Evolutionary conservation across 2,797 vertebrate genomes (phyloP).

Genomic region (Microchirus variegatus): DNA sequence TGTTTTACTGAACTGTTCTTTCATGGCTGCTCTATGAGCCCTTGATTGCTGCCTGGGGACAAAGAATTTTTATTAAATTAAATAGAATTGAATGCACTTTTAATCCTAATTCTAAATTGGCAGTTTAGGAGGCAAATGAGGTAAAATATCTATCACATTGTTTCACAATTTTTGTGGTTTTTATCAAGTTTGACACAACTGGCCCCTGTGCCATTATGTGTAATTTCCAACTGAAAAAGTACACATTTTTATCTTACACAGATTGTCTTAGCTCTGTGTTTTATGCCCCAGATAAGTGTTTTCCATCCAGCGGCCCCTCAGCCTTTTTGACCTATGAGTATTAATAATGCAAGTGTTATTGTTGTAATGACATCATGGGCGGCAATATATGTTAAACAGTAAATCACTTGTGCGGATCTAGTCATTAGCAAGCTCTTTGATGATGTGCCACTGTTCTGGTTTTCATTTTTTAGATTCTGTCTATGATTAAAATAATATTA

Average conservation of each 20-base stretch:
- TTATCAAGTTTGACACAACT: not conserved
- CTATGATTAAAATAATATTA: not conserved
- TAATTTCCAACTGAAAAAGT: no score
- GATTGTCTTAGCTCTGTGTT: constrained; percentile 62
- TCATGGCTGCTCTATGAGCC: not conserved
- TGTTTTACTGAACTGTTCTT: not conserved
- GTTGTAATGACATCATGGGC: constrained; percentile 44
- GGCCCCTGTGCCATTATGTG: no score
- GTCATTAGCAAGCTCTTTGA: constrained; percentile 10
- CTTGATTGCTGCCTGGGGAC: not conserved
- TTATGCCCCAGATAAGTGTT: constrained; percentile 54
- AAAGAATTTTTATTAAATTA: not conserved
- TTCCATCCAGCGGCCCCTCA: constrained; percentile 59
- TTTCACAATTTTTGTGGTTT: constrained; percentile 8
- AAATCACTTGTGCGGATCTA: constrained; percentile 14
- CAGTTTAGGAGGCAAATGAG: constrained; percentile 10
- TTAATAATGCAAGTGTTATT: constrained; percentile 49
- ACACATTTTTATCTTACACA: constrained; percentile 43
- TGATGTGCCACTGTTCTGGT: not conserved
- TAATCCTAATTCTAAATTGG: constrained; percentile 26
- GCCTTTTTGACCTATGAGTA: constrained; percentile 58
- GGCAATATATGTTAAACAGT: constrained; percentile 23
- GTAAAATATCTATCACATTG: not conserved
- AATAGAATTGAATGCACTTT: not conserved
- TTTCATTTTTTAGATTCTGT: constrained; percentile 3